Base-by-base conservation (phyloP, 2,113 vertebrate genomes). In the Dromaius novaehollandiae region DNA sequence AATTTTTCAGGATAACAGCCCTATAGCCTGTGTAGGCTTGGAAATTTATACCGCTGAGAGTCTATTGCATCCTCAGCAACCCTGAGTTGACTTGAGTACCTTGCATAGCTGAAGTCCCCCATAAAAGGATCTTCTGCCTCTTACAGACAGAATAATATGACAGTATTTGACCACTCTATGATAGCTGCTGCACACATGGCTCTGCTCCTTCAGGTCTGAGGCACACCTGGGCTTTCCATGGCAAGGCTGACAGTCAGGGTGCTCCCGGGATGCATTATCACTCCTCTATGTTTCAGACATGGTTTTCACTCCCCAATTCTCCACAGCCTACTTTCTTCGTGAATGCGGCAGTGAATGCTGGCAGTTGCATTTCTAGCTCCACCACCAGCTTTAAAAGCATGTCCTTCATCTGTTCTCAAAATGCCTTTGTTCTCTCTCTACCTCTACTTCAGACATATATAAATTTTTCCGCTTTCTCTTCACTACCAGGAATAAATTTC, bases 291-390 rank as follows among this genome's bases (percentile, higher is more conserved):
- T 32, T 89, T 86, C 50, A 34, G 9, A 1, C 21, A 36, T 3
- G 8, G 26, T n/a, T 66, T 12, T 26, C 18, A 38, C 7, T 15
- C 7, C 28, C 13, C 15, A 50, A 18, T 65, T 38, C 32, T 38
- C 16, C 36, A 38, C 11, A 18, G 5, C 3, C 48, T 60, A 2
- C 14, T 64, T 53, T 60, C 5, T 73, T 22, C 6, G 21, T 7
- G 42, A 46, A 5, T 13, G 12, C 1, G 2, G 3, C 0, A 0
- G 8, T 7, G 36, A 38, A 61, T 19, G 6, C 61, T 65, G 55
- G 5, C 32, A 55, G 4, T 16, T 76, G 65, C 25, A 25, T 82
- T 84, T 82, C 51, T 13, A 36, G 9, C 11, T 89, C 13, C 26
- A 26, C 11, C 32, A n/a, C 6, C 3, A 3, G 7, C 36, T 86